Evolutionary conservation across 2,888 invertebrate species (phyloP).

Genomic region (Athetis lepigone): DNA sequence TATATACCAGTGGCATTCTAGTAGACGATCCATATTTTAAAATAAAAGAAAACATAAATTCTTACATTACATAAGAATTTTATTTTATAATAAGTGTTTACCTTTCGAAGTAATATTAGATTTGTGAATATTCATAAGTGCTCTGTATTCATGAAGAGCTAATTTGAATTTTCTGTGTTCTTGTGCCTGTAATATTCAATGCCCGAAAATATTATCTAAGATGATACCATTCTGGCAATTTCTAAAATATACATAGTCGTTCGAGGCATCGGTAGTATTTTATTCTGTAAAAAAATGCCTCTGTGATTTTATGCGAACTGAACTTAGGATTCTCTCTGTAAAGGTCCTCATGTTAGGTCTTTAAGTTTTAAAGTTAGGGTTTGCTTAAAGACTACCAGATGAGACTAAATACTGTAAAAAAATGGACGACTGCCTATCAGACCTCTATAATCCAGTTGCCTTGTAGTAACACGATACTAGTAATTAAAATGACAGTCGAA

Average conservation of each 20-base stretch:
- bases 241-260: slow-evolving; percentile 3
- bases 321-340: too few relatives aligned
- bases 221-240: slow-evolving; percentile 5
- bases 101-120: slow-evolving; percentile 26
- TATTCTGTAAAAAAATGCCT: background rate
- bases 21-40: background rate
- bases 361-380: too few relatives aligned
- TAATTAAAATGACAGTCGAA: too few relatives aligned
- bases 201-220: slow-evolving; percentile 16
- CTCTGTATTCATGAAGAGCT: slow-evolving; percentile 40
- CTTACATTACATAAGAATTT: slow-evolving; percentile 26
- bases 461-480: too few relatives aligned
- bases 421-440: too few relatives aligned
- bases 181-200: slow-evolving; percentile 36
- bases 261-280: background rate
- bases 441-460: too few relatives aligned
- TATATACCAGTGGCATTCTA: background rate
- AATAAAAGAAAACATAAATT: slow-evolving; percentile 18
- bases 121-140: slow-evolving; percentile 51
- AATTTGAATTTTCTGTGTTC: slow-evolving; percentile 48
- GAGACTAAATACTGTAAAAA: too few relatives aligned
- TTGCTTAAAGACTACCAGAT: too few relatives aligned
- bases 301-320: background rate
- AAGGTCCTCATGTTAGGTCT: too few relatives aligned
- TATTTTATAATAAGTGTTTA: slow-evolving; percentile 39